Conservation (phyloP, 1,140 invertebrate genomes). For the Lordiphosa mommai region DNA sequence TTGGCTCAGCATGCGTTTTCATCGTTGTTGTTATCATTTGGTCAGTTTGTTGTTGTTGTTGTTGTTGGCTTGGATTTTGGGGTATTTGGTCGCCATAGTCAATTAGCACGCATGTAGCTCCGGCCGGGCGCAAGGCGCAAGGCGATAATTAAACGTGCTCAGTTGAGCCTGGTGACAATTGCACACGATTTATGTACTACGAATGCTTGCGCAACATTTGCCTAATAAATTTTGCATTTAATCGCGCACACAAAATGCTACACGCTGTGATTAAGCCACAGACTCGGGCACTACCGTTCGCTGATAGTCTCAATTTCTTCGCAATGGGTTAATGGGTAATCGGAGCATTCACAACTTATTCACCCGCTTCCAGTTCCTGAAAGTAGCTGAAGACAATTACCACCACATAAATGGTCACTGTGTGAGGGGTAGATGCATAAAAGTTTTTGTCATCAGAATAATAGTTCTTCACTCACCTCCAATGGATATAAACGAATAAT, state of each 20-base stretch:
- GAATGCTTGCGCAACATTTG: constrained; percentile 57
- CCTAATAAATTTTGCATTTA: constrained; percentile 66
- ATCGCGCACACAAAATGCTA: constrained; percentile 60
- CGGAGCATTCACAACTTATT: constrained; percentile 1
- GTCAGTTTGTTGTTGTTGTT: constrained; percentile 42
- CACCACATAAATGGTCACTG: neutral
- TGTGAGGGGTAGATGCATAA: too few species aligned
- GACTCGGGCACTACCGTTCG: constrained; percentile 33
- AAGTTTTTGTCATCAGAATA: neutral
- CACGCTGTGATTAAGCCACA: constrained; percentile 51
- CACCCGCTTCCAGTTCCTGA: constrained; percentile 5
- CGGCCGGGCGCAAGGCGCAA: constrained; percentile 35
- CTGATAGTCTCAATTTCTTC: neutral
- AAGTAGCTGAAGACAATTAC: constrained; percentile 11
- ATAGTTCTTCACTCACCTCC: constrained; percentile 10
- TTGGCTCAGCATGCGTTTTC: constrained; percentile 72
- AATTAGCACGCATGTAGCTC: constrained; percentile 74
- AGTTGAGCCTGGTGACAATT: constrained; percentile 61
- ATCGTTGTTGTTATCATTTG: constrained; percentile 74
- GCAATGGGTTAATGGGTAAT: constrained; percentile 25
- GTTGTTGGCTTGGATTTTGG: constrained; percentile 5
- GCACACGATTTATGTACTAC: constrained; percentile 60
- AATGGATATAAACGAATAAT: constrained; percentile 14
- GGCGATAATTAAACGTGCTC: constrained; percentile 62
- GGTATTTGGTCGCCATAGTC: constrained; percentile 27